Evolutionary conservation across 2,888 invertebrate species (phyloP).

Genomic region (Rotaria socialis): DNA sequence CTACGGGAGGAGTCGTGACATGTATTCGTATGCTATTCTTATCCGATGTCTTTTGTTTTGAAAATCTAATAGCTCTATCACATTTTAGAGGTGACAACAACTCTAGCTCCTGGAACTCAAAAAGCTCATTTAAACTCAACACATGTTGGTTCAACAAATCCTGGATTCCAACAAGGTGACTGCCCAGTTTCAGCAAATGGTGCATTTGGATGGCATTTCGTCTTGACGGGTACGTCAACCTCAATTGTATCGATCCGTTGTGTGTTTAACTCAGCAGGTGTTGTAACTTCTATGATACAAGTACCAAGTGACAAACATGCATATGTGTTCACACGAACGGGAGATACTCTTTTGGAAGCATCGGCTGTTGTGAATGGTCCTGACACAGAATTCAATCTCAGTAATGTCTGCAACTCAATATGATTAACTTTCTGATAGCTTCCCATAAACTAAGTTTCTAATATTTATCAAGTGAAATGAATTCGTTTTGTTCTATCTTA

Average conservation of each 20-base stretch:
- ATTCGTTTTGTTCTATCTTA: too few relatives aligned
- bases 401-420: too few relatives aligned
- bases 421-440: too few relatives aligned
- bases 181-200: not conserved
- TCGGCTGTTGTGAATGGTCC: not conserved
- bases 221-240: not conserved
- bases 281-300: not conserved
- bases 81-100: too few relatives aligned
- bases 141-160: not conserved
- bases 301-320: not conserved
- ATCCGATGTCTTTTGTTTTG: too few relatives aligned
- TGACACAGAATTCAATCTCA: too few relatives aligned
- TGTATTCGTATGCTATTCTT: not conserved
- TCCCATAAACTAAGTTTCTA: too few relatives aligned
- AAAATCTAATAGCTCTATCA: too few relatives aligned
- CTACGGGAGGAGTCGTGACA: not conserved
- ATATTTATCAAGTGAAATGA: too few relatives aligned
- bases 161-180: not conserved
- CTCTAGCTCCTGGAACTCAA: not conserved
- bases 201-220: not conserved
- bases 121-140: not conserved
- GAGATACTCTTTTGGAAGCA: not conserved
- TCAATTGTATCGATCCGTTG: not conserved
- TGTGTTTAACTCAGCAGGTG: not conserved
- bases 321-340: not conserved